A percentile compares a stretch with the other conserved stretches of the same genome.
phyloP scores from a whole-genome alignment of 2,113 vertebrate species.

The Pitta sordida region DNA sequence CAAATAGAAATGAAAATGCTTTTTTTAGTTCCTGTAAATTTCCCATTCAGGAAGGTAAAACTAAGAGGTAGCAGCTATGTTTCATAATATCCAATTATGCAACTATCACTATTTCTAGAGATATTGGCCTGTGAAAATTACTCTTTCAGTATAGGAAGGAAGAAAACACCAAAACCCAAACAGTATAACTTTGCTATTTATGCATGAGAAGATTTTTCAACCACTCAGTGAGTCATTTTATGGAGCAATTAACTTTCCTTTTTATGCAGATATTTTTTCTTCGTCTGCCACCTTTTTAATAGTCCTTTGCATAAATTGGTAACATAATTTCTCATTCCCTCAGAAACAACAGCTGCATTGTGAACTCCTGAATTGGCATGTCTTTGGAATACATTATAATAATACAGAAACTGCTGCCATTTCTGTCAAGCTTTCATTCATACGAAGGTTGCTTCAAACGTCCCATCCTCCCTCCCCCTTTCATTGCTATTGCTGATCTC shows the following conservation, averaged over 20 bases:
- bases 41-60: neutral
- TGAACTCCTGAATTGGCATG: constrained; percentile 62
- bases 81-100: constrained; percentile 4
- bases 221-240: constrained; percentile 59
- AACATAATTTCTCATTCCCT: constrained; percentile 59
- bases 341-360: constrained; percentile 67
- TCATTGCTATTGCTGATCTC: neutral
- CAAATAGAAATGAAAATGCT: neutral
- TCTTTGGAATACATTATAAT: constrained; percentile 61
- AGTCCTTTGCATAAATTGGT: constrained; percentile 54
- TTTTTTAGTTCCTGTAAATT: neutral
- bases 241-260: constrained; percentile 53
- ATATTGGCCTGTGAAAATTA: constrained; percentile 1
- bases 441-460: neutral
- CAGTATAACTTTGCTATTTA: constrained; percentile 55
- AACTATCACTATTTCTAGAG: constrained; percentile 8
- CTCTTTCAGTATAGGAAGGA: neutral
- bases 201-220: constrained; percentile 54
- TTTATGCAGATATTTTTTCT: constrained; percentile 57
- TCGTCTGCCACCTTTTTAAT: constrained; percentile 57
- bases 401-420: constrained; percentile 46
- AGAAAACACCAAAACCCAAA: constrained; percentile 45
- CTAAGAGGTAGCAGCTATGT: neutral
- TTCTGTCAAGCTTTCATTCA: constrained; percentile 61
- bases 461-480: constrained; percentile 1